phyloP scores from a whole-genome alignment of 2,113 vertebrate species.

The Struthidea cinerea region DNA sequence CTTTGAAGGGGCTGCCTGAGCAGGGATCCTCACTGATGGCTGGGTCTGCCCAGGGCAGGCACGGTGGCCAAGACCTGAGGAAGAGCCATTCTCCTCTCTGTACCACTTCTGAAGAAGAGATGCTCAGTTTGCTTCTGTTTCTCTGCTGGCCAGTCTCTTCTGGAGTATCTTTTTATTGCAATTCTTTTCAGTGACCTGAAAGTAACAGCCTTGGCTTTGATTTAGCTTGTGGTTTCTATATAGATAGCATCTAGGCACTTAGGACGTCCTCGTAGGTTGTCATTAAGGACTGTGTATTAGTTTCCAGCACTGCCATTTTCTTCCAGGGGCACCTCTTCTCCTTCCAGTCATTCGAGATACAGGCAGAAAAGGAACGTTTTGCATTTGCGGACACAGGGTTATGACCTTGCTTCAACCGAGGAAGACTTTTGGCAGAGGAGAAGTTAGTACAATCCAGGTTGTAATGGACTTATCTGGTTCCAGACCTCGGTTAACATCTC shows the following conservation, averaged over 20 bases:
- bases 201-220: not conserved
- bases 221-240: not conserved
- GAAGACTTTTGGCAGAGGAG: not conserved
- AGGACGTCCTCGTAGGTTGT: not conserved
- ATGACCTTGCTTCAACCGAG: not conserved
- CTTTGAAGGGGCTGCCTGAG: not conserved
- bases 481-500: not conserved
- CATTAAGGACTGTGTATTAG: not conserved
- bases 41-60: not conserved
- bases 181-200: not conserved
- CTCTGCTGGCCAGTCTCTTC: not conserved
- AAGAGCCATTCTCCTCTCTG: not conserved
- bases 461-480: not conserved
- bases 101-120: not conserved
- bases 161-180: not conserved
- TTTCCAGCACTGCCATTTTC: not conserved
- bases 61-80: rapidly evolving
- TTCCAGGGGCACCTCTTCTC: not conserved
- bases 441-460: not conserved
- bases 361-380: not conserved
- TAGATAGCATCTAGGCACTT: not conserved
- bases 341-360: not conserved
- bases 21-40: not conserved
- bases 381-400: not conserved
- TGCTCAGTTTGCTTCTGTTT: not conserved